Percentiles rank a stretch among this genome's conserved stretches.
phyloP scores from a whole-genome alignment of 2,113 vertebrate species.

The Pholis gunnellus region DNA sequence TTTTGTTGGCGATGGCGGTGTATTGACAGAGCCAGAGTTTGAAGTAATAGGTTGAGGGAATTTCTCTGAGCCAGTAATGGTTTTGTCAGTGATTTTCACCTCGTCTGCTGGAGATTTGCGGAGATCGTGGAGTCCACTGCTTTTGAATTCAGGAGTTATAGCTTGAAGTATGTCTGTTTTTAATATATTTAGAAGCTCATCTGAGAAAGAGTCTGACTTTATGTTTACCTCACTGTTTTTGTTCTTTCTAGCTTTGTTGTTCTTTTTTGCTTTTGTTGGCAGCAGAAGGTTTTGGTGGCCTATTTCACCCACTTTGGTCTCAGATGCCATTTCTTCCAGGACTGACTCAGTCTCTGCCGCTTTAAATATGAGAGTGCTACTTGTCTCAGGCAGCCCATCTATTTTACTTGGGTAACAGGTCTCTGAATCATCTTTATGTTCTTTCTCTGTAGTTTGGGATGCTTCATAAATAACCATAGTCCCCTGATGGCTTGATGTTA shows the following conservation, averaged over 20 bases:
- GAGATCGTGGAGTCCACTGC: slow-evolving; percentile 50
- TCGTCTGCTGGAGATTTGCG: slow-evolving; percentile 59
- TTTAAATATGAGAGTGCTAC: slow-evolving; percentile 61
- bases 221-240: slow-evolving; percentile 70
- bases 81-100: slow-evolving; percentile 50
- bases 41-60: slow-evolving; percentile 42
- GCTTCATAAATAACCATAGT: slow-evolving; percentile 67
- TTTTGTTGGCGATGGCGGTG: slow-evolving; percentile 35
- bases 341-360: slow-evolving; percentile 61
- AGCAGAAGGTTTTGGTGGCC: slow-evolving; percentile 53
- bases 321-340: slow-evolving; percentile 64
- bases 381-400: slow-evolving; percentile 67
- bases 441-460: slow-evolving; percentile 68
- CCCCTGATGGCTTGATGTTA: slow-evolving; percentile 64
- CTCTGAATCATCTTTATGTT: slow-evolving; percentile 77
- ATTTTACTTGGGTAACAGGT: slow-evolving; percentile 58
- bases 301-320: slow-evolving; percentile 60
- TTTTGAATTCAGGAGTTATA: slow-evolving; percentile 79
- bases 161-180: slow-evolving; percentile 82
- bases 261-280: slow-evolving; percentile 75
- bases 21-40: slow-evolving; percentile 46
- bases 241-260: slow-evolving; percentile 76
- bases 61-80: slow-evolving; percentile 43
- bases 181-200: slow-evolving; percentile 77
- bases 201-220: slow-evolving; percentile 62